Conservation (phyloP, 2,888 invertebrate genomes). For the Harmothoe impar region DNA sequence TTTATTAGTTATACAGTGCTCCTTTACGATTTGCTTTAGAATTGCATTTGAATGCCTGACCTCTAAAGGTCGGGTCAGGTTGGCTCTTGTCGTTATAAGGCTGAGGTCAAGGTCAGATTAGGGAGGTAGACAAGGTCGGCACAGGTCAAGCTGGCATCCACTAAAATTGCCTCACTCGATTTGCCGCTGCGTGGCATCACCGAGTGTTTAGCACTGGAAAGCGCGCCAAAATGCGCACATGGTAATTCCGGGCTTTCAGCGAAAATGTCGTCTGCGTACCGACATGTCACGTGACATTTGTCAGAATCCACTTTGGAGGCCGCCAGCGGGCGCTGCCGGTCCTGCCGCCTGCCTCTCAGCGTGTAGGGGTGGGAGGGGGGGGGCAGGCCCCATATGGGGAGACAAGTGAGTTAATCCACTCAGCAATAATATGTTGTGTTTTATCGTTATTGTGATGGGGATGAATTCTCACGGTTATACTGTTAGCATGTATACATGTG, state of each 20-base stretch:
- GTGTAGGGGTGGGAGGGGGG: background rate
- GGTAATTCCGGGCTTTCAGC: background rate
- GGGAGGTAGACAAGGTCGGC: background rate
- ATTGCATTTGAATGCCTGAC: background rate
- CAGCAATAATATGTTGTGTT: no score
- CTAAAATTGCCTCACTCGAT: background rate
- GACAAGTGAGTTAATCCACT: background rate
- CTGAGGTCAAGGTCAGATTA: background rate
- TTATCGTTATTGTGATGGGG: no score
- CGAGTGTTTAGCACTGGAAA: background rate
- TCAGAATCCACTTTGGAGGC: slow-evolving; percentile 30
- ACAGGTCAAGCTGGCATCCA: background rate
- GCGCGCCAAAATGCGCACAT: slow-evolving; percentile 37
- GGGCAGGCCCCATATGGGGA: background rate
- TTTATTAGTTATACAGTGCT: no score
- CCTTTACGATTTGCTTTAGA: no score
- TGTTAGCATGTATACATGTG: no score
- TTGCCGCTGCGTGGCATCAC: background rate
- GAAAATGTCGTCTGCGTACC: slow-evolving; percentile 13
- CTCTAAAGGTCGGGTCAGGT: background rate
- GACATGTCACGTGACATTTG: slow-evolving; percentile 42
- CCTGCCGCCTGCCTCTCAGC: background rate
- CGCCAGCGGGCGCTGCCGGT: background rate
- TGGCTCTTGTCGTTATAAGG: background rate
- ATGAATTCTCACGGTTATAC: no score